Conservation (phyloP, 2,113 vertebrate genomes). For the Elaphurus davidianus region DNA sequence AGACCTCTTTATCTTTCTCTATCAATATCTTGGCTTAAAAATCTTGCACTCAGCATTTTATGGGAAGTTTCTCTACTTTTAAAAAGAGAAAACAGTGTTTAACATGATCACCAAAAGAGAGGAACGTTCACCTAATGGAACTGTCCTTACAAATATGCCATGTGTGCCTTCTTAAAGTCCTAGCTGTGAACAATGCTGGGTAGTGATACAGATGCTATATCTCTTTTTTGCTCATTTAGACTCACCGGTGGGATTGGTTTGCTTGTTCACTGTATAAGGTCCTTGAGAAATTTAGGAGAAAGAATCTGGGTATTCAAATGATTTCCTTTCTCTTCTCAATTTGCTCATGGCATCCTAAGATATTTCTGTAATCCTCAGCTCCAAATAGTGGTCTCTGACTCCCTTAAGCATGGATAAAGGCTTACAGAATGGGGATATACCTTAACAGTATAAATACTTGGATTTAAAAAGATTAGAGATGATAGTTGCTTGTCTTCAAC, state of each 20-base stretch:
- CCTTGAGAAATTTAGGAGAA: neutral
- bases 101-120: neutral
- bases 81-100: neutral
- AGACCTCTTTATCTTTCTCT: neutral
- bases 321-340: neutral
- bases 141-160: neutral
- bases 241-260: neutral
- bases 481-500: neutral
- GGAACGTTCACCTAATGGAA: neutral
- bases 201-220: neutral
- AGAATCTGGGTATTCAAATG: neutral
- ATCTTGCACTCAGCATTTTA: neutral
- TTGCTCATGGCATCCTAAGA: neutral
- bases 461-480: neutral
- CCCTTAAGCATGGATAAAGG: neutral
- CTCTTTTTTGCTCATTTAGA: neutral
- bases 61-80: neutral
- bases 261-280: neutral
- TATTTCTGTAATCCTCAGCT: neutral
- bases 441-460: neutral
- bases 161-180: neutral
- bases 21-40: neutral
- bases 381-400: neutral
- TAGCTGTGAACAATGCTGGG: neutral
- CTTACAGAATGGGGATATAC: neutral